phyloP scores from a whole-genome alignment of 2,113 vertebrate species.

The Sinocyclocheilus anophthalmus region DNA sequence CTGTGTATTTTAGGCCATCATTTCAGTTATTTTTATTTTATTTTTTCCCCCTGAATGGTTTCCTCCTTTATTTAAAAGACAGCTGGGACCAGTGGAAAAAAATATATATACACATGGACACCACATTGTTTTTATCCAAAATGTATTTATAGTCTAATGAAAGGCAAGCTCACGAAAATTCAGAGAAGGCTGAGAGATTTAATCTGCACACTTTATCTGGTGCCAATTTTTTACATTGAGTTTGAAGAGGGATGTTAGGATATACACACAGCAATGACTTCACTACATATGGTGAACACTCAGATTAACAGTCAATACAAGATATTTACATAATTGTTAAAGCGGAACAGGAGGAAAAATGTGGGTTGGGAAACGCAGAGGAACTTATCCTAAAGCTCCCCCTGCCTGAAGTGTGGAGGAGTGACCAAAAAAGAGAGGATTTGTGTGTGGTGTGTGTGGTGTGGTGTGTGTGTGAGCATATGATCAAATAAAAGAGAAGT shows the following conservation, averaged over 20 bases:
- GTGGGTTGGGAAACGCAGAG: slow-evolving; percentile 54
- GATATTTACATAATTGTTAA: slow-evolving; percentile 52
- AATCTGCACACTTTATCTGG: neutral
- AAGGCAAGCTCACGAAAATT: slow-evolving; percentile 26
- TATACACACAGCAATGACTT: slow-evolving; percentile 6
- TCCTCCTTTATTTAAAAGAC: slow-evolving; percentile 76
- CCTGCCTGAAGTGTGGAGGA: slow-evolving; percentile 49
- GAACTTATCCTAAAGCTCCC: slow-evolving; percentile 49
- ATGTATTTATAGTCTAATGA: slow-evolving; percentile 37
- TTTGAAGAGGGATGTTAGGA: neutral
- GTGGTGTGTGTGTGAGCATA: slow-evolving; percentile 13
- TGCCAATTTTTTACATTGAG: neutral
- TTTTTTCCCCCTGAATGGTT: slow-evolving; percentile 73
- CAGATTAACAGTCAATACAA: slow-evolving; percentile 49
- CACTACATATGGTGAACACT: slow-evolving; percentile 43
- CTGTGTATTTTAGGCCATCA: slow-evolving; percentile 64
- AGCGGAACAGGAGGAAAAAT: slow-evolving; percentile 53
- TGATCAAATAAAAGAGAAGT: slow-evolving; percentile 6
- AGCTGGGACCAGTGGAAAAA: slow-evolving; percentile 55
- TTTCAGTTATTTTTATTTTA: slow-evolving; percentile 50
- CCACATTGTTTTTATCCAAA: slow-evolving; percentile 17
- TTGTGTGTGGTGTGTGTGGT: too few species aligned
- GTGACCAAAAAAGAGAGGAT: slow-evolving; percentile 15
- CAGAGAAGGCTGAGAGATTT: neutral
- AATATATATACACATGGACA: slow-evolving; percentile 52